phyloP scores from a whole-genome alignment of 2,113 vertebrate species.

The Synchiropus splendidus region DNA sequence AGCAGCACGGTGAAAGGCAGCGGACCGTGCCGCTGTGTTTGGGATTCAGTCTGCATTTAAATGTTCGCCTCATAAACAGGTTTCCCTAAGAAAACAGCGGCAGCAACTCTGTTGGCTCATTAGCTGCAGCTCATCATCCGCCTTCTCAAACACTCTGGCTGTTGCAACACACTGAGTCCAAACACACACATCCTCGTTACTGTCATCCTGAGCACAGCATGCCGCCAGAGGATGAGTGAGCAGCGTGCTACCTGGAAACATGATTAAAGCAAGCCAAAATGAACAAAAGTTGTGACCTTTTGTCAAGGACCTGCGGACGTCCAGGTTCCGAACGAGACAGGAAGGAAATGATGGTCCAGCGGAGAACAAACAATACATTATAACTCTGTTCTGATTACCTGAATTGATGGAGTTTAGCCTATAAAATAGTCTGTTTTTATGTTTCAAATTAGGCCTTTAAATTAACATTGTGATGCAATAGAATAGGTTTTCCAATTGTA shows the following conservation, averaged over 20 bases:
- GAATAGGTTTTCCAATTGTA: too few species aligned
- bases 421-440: too few species aligned
- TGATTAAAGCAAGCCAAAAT: not conserved
- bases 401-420: too few species aligned
- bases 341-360: too few species aligned
- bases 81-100: conserved; percentile 8
- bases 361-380: too few species aligned
- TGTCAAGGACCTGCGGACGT: too few species aligned
- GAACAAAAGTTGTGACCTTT: too few species aligned
- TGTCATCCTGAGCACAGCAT: not conserved
- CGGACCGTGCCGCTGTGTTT: conserved; percentile 10
- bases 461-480: too few species aligned
- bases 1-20: not conserved
- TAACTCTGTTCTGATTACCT: too few species aligned
- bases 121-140: conserved; percentile 7
- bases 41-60: conserved; percentile 10
- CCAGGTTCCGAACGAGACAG: too few species aligned
- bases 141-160: conserved; percentile 3
- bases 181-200: too few species aligned
- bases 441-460: too few species aligned
- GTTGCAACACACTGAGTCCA: not conserved
- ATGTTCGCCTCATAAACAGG: conserved; percentile 11
- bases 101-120: conserved; percentile 9
- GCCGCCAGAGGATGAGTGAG: not conserved
- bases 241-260: not conserved